These are phyloP conservation scores for Hipposideros armiger DNA, from an alignment of 2,113 vertebrate genomes.

Conservation along the genomic window DNA sequence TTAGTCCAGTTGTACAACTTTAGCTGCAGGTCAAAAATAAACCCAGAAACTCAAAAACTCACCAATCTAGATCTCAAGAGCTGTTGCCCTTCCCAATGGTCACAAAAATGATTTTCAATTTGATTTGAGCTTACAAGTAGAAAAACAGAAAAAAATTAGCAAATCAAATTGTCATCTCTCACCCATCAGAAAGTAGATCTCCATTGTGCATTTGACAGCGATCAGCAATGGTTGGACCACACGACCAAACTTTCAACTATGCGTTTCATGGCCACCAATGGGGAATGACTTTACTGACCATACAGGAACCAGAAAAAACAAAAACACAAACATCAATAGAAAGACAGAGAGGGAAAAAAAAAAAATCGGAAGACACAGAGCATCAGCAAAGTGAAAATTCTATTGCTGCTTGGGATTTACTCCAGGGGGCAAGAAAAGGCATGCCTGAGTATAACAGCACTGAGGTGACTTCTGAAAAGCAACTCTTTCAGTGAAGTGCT, in stretches of 20 bases:
- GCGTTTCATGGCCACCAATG: background rate
- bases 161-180: constrained; percentile 1
- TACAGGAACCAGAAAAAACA: background rate
- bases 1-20: constrained; percentile 11
- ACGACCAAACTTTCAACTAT: constrained; percentile 36
- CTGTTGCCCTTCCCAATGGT: background rate
- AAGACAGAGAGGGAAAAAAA: background rate
- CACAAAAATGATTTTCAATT: constrained; percentile 10
- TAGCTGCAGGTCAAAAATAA: constrained; percentile 14
- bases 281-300: constrained; percentile 3
- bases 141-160: constrained; percentile 41
- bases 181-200: background rate
- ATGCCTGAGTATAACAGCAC: background rate
- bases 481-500: background rate
- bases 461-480: background rate
- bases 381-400: background rate
- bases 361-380: background rate
- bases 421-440: background rate
- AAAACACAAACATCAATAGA: constrained; percentile 37
- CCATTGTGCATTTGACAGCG: background rate
- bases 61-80: background rate
- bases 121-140: constrained; percentile 24
- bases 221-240: background rate
- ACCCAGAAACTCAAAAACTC: constrained; percentile 14
- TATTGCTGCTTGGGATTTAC: background rate